Evolutionary conservation across 2,888 invertebrate genomes (phyloP), one percentile per base, ranked within the genome.

Genomic region (Drosophila mayaguana): DNA sequence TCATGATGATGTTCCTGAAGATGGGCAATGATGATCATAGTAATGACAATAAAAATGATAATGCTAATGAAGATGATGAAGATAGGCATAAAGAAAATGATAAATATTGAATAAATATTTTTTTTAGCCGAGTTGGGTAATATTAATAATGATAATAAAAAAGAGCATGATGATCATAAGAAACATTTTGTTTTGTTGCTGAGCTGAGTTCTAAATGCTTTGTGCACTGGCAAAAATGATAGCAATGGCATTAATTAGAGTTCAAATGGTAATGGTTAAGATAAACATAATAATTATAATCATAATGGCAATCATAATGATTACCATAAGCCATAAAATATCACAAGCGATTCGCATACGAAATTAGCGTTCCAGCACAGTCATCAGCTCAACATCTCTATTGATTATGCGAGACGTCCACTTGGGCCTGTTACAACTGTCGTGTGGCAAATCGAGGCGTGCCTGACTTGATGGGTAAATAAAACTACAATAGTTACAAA

Each of bases 401-500:
- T 42, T 12, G 28, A 48, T 54, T 61, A 42, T 20, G 32, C 51
- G 45, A 53, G 38, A 56, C 45, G 60, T 40, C 60, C 55, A 28
- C 9, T 51, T 18, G 50, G 14, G 43, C 8, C 36, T 43, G 42
- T 45, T 48, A 66, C 16, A 57, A 53, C 45, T 42, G 20, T 34
- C 28, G 38, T 57, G 62, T 32, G 56, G 38, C 56, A 42, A 36
- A n/a, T n/a, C n/a, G n/a, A n/a, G n/a, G n/a, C n/a, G n/a, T n/a
- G n/a, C n/a, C 45, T 40, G 16, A 28, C 25, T 40, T 77, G 68
- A 55, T 63, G 59, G 74, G 68, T 25, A 68, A 83, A 83, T 67
- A 54, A 77, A 83, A 83, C 66, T 63, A 72, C 83, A 85, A n/a
- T n/a, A n/a, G 86, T 72, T 83, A 83, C 83, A 85, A 66, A 67